Base-by-base conservation (phyloP, 1,140 invertebrate genomes). In the Psilanteris sp. region DNA sequence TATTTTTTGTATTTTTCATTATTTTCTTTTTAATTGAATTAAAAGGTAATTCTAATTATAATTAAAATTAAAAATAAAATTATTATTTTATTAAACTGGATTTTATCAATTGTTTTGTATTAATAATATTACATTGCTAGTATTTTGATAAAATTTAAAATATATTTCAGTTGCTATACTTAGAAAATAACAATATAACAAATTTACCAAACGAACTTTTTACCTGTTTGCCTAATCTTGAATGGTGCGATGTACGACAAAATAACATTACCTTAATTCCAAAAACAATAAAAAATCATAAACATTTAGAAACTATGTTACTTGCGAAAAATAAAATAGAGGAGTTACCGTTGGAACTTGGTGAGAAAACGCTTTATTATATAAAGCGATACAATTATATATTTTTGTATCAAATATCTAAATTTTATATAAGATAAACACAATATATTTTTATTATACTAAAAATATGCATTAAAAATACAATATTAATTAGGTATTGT, bases 231-330 rank as follows among this genome's bases (percentile, higher is more conserved):
- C 87, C 81, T 29, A 75, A 81, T 72, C 82, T 92, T 0, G 87
- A 87, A 78, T 92, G 90, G 89, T 71, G 92, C 0, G 91, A 92
- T 78, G 74, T 90, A 7, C 86, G 91, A 72, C 87, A 90, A 70
- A 92, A 92, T 79, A 43, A 86, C 44, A 70, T 92, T n/a, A 82
- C 57, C 1, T 81, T 70, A 16, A 79, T 92, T 39, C 90, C 91
- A 11, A 70, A 62, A 66, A 84, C 83, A 1, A 87, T 92, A 6
- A 87, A 89, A 70, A 80, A 88, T 41, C 91, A 92, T 66, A 62
- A 29, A 24, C 85, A 39, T 57, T 80, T 92, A 5, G 88, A 90
- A 32, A 91, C 90, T 24, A 81, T 92, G 39, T 82, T 92, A 18
- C 68, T 92, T 34, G 86, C 90, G 81, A 89, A 89, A 67, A 92